These are phyloP conservation scores for Baryphthengus martii DNA, from an alignment of 2,113 vertebrate species.

Conservation along the genomic window DNA sequence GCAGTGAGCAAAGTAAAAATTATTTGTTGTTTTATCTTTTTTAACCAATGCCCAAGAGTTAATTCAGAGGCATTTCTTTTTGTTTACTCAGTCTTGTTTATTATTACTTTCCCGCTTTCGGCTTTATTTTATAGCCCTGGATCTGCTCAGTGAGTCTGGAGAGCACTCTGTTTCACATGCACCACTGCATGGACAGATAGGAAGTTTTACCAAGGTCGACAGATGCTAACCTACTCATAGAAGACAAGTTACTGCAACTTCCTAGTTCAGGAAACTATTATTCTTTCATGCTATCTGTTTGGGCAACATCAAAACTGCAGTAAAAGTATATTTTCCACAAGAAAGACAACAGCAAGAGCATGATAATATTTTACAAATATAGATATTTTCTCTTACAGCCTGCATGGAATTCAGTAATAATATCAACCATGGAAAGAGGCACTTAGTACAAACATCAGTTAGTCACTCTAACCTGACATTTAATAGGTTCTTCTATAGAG, in stretches of 20 bases:
- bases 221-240: background rate
- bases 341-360: slow-evolving; percentile 3
- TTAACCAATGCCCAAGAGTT: background rate
- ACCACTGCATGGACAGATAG: background rate
- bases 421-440: background rate
- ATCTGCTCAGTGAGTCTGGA: background rate
- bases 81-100: background rate
- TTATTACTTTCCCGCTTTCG: background rate
- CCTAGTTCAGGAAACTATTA: background rate
- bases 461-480: background rate
- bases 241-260: background rate
- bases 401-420: background rate
- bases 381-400: background rate
- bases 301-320: background rate
- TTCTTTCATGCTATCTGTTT: background rate
- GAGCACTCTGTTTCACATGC: background rate
- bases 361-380: background rate
- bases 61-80: background rate
- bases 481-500: background rate
- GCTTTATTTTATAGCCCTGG: background rate
- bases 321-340: background rate
- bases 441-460: background rate
- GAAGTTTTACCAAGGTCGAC: background rate
- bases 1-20: background rate
- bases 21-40: background rate